A percentile compares a stretch with the other conserved stretches of the same genome.
Evolutionary conservation across 1,140 invertebrate species (phyloP).

Genomic region (Trachelipus rathkii): DNA sequence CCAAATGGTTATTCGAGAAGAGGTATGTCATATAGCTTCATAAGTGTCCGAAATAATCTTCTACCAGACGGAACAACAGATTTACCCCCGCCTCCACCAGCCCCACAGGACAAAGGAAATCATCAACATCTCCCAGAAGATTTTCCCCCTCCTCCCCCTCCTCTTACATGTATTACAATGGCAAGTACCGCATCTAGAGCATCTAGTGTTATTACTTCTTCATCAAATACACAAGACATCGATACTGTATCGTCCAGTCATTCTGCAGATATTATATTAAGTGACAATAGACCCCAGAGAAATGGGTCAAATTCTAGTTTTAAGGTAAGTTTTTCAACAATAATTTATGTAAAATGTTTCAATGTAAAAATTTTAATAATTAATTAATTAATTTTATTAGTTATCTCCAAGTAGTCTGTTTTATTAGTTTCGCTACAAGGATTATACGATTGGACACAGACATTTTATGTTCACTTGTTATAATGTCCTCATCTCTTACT

Average conservation of each 20-base stretch:
- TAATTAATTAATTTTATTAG: too few species aligned
- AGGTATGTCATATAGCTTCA: slow-evolving; percentile 41
- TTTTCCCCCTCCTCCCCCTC: slow-evolving; percentile 54
- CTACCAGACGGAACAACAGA: slow-evolving; percentile 43
- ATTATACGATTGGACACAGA: too few species aligned
- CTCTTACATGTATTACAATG: slow-evolving; percentile 47
- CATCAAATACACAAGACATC: slow-evolving; percentile 37
- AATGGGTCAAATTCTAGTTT: slow-evolving; percentile 80
- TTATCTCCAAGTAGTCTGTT: too few species aligned
- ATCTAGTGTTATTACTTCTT: slow-evolving; percentile 29
- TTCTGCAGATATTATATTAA: slow-evolving; percentile 17
- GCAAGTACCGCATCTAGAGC: slow-evolving; percentile 42
- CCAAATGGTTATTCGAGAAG: slow-evolving; percentile 36
- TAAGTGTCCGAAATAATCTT: slow-evolving; percentile 42
- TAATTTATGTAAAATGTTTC: too few species aligned
- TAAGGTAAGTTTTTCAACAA: slow-evolving; percentile 59
- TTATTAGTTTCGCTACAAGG: too few species aligned
- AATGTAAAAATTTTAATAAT: too few species aligned
- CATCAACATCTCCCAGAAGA: slow-evolving; percentile 50
- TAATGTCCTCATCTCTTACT: too few species aligned
- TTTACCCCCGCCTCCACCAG: slow-evolving; percentile 42
- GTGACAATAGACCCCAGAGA: slow-evolving; percentile 59
- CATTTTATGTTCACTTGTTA: too few species aligned
- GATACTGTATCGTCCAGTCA: slow-evolving; percentile 24
- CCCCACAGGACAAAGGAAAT: slow-evolving; percentile 42